Evolutionary conservation across 37 sponge, comb jelly and placozoan genomes (phyloP).

Genomic region (Cliona cf. orientalis): DNA sequence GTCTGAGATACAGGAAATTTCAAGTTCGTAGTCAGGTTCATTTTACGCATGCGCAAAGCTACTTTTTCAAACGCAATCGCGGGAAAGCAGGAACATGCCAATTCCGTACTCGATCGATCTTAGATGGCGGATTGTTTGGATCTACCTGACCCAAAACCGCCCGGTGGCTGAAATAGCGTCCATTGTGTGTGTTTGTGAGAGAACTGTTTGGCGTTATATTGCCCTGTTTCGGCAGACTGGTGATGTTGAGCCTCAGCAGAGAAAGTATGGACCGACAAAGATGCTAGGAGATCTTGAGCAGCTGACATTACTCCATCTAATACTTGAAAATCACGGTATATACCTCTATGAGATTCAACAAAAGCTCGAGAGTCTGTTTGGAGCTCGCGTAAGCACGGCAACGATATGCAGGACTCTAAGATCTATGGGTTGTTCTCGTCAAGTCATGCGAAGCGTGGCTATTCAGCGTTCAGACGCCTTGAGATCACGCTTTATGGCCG

Average conservation of each 20-base stretch:
- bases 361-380: neutral
- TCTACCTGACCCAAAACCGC: conserved; percentile 1
- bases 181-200: neutral
- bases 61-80: no score
- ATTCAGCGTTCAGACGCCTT: no score
- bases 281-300: neutral
- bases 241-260: conserved; percentile 5
- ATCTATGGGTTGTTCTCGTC: conserved; percentile 16
- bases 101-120: conserved; percentile 13
- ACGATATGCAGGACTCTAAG: conserved; percentile 21
- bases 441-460: neutral
- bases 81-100: conserved; percentile 22
- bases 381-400: neutral
- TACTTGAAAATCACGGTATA: conserved; percentile 31
- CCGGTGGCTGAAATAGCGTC: neutral
- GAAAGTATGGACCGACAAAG: conserved; percentile 6
- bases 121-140: conserved; percentile 30
- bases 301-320: conserved; percentile 6
- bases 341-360: conserved; percentile 29
- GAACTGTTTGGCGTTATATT: conserved; percentile 25
- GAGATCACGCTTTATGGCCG: no score
- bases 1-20: no score
- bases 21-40: no score
- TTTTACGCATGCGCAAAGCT: no score
- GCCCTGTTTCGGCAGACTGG: no score